Base-by-base conservation (phyloP, 2,888 invertebrate genomes). In the Coronaproctus castanopsis region DNA sequence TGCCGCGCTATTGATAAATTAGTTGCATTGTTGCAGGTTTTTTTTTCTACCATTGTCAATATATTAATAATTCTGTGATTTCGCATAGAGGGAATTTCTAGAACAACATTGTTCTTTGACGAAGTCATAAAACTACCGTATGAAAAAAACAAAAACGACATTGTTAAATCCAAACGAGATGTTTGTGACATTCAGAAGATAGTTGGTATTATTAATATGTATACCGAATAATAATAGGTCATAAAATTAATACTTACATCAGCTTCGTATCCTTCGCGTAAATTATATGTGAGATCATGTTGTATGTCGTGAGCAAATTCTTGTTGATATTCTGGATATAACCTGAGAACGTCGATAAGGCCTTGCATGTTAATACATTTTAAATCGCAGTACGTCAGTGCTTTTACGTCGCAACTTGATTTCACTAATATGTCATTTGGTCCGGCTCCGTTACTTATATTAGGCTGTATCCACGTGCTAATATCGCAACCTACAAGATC, bases 401-500 rank as follows among this genome's bases (percentile, higher is more conserved):
- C 93, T 76, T 84, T 75, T 48, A 95, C 93, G 71, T 95, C 93
- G 72, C 91, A 91, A 73, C 88, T 89, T 55, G 92, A 91, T 73
- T 92, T 91, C 52, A 91, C 85, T 52, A 92, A 81, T 49, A 86
- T 83, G 70, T 91, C 89, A 22, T 76, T 73, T 1, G 71, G 69
- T 55, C 77, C 77, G 56, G 77, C 77, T 62, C 79, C 78, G 14
- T 70, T 67, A 59, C 67, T 62, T 58, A 67, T 62, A 58, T 77
- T 77, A 67, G 83, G 71, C 59, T 76, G 82, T 67, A 88, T 76
- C 73, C 88, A 87, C 66, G 84, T 79, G 71, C 82, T 85, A 71
- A 91, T 88, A 73, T 91, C 91, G 70, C 87, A 88, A 61, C 95
- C 95, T 57, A 95, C 91, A 65, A 95, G 76, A 75, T 95, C 95